Evolutionary conservation across 2,888 invertebrate genomes (phyloP), one percentile per base, ranked within the genome.

Genomic region (Loripinus fragilis): DNA sequence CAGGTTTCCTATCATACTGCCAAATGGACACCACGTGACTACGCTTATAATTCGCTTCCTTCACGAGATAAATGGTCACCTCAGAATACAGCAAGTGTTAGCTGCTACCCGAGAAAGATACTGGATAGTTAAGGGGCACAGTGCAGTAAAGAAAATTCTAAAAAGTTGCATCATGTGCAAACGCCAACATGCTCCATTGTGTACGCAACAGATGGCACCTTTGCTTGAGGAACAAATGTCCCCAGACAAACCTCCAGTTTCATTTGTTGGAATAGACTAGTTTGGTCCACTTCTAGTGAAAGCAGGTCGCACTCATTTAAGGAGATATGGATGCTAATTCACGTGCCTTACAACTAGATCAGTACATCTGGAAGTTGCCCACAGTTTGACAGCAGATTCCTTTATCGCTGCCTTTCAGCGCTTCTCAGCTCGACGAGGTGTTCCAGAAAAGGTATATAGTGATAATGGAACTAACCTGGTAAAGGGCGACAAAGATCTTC

Each of bases 281-380:
- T 85, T 85, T 55, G 85, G 83, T 10, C 85, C 83, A 1, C 42
- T 83, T 12, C 33, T 55, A 15, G 72, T 83, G 5, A 81, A 83
- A n/a, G n/a, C n/a, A n/a, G n/a, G n/a, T n/a, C n/a, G n/a, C n/a
- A n/a, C n/a, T n/a, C n/a, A n/a, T n/a, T 66, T 77, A 1, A 81
- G 83, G 45, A 69, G 73, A 38, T 81, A 80, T 42, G 83, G 79
- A 5, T 79, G 77, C 64, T 28, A 82, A 23, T 80, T 84, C 25
- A 82, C 85, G 3, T 85, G 82, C 55, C 48, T 81, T 12, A 74
- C 64, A 15, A 76, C 71, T 3, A 71, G 75, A 60, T 72, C 80
- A 66, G 60, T 76, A 1, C 70, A 80, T 67, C 28, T 76, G 20
- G 76, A 80, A 71, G 50, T 76, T 8, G 65, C 76, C 0, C 52